Percentiles rank a stretch among this genome's conserved stretches.
phyloP scores from a whole-genome alignment of 2,797 vertebrate species.

The Micropoecilia bifurca region DNA sequence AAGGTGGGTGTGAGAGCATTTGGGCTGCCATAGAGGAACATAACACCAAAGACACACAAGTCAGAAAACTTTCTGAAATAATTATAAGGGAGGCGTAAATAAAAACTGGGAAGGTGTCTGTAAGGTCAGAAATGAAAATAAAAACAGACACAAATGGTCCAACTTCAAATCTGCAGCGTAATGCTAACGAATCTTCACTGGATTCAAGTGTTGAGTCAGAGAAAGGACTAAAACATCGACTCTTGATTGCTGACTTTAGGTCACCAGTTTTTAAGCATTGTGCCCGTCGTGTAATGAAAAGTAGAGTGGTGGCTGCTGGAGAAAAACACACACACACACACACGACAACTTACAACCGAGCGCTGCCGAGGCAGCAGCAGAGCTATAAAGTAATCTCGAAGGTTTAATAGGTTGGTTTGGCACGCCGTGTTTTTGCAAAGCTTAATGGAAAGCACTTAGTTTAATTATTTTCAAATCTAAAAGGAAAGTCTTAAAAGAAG shows the following conservation, averaged over 20 bases:
- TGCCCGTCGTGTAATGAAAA: not conserved
- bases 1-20: not conserved
- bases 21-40: not conserved
- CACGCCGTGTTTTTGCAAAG: slow-evolving; percentile 12
- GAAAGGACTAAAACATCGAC: not conserved
- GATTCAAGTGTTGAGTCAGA: not conserved
- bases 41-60: not conserved
- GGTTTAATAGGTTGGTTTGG: slow-evolving; percentile 34
- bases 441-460: slow-evolving; percentile 50
- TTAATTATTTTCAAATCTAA: slow-evolving; percentile 40
- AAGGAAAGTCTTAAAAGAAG: slow-evolving; percentile 30
- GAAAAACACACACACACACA: not conserved
- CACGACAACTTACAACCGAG: not conserved
- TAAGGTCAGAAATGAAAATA: not conserved
- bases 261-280: not conserved
- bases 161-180: not conserved
- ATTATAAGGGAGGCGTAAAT: not conserved
- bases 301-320: not conserved
- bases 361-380: slow-evolving; percentile 4
- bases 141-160: not conserved
- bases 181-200: not conserved
- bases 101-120: not conserved
- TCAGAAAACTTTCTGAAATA: not conserved
- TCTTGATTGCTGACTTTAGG: not conserved
- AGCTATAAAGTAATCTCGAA: slow-evolving; percentile 21